Base-by-base conservation (phyloP, 2,797 vertebrate genomes). In the Protosalanx chinensis region DNA sequence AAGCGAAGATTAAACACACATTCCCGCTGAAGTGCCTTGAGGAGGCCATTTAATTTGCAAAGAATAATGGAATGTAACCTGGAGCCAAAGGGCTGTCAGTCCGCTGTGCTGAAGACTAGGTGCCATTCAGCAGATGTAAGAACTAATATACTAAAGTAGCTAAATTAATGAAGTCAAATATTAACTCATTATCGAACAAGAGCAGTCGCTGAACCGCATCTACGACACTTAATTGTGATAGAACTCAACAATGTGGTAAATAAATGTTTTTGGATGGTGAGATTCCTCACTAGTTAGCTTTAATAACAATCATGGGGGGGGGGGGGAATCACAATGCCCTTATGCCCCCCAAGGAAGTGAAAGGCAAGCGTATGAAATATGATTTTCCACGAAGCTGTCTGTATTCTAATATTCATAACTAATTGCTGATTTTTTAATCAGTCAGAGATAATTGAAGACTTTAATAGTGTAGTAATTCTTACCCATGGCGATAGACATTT, bases 381-480 rank as follows among this genome's bases (percentile, higher is more conserved):
- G 35, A 68, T 66, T 82, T 86, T 88, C 85, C 68, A 81, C 81
- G 68, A 79, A 80, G 80, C 70, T 79, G 74, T 78, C 68, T 73
- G 18, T 75, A 65, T 16, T 53, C 32, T 10, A 27, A 68, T 79
- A 84, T 77, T 79, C 74, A 72, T 71, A 77, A 78, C 4, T 78
- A 85, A 87, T 84, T 82, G 83, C 79, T 82, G 74, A 76, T 84
- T 87, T 81, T 62, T 67, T 76, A 67, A 76, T 18, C 51, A 76
- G 37, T 76, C 81, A 77, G 72, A 69, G 70, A 84, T 87, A 77
- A 87, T 87, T 75, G 72, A 81, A 89, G 83, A 84, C 73, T 81
- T 57, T 72, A 78, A 82, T 62, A 74, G 77, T 84, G 74, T 46
- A 65, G 33, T 65, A 66, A 3, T 72, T 32, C 18, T 74, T 71